A percentile compares a stretch with the other conserved stretches of the same genome.
These are phyloP conservation scores for Halcyon chelicuti DNA, from an alignment of 2,797 vertebrate genomes.

Conservation along the genomic window DNA sequence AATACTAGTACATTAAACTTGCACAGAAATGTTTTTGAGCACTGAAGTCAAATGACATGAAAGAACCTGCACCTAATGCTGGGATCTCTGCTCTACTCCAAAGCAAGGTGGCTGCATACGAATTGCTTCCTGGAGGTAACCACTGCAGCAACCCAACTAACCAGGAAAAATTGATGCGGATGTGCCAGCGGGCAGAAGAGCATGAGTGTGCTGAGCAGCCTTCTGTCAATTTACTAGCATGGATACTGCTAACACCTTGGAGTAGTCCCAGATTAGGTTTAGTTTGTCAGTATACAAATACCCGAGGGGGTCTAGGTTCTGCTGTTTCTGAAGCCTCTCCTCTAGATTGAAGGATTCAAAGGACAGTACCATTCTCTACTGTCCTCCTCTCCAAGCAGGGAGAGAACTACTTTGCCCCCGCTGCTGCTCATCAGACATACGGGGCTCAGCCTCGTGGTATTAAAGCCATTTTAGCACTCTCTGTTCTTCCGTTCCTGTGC, in stretches of 20 bases:
- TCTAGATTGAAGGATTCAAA: background rate
- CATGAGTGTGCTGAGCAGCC: background rate
- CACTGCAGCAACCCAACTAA: background rate
- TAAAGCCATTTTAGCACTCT: background rate
- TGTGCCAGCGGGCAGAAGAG: background rate
- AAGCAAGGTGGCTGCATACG: background rate
- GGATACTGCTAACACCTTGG: background rate
- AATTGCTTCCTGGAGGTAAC: background rate
- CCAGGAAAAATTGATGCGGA: background rate
- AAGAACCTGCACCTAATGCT: background rate
- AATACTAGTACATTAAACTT: background rate
- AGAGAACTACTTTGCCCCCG: background rate
- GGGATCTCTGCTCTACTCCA: background rate
- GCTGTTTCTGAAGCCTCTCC: background rate
- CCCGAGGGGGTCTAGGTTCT: background rate
- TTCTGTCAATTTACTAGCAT: background rate
- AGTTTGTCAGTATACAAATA: background rate
- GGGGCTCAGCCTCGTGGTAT: background rate
- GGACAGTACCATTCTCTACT: background rate
- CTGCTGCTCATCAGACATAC: background rate
- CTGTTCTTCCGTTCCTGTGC: background rate
- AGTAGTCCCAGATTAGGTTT: background rate
- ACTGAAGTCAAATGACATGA: background rate
- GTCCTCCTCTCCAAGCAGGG: accelerated
- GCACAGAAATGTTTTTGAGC: background rate